phyloP scores from a whole-genome alignment of 2,113 vertebrate genomes.

The Charina bottae region DNA sequence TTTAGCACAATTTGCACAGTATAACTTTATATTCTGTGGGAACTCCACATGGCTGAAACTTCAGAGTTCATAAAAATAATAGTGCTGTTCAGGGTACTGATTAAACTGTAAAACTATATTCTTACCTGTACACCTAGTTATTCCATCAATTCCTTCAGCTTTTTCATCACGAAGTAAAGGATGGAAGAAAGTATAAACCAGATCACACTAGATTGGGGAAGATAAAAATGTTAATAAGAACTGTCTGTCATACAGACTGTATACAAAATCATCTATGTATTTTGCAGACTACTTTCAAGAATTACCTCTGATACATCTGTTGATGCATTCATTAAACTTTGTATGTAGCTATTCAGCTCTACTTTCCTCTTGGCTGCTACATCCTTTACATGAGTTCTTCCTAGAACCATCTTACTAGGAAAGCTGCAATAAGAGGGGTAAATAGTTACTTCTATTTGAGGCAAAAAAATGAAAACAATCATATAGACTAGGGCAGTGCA shows the following conservation, averaged over 20 bases:
- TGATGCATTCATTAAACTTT: slow-evolving; percentile 91
- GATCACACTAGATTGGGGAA: slow-evolving; percentile 86
- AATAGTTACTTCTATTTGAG: not conserved
- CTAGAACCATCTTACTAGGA: slow-evolving; percentile 94
- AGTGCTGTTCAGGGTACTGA: not conserved
- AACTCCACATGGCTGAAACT: not conserved
- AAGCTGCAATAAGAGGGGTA: slow-evolving; percentile 76
- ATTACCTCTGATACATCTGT: slow-evolving; percentile 91
- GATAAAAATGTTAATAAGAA: slow-evolving; percentile 63
- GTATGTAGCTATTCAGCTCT: slow-evolving; percentile 94
- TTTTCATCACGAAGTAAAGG: slow-evolving; percentile 94
- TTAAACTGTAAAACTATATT: not conserved
- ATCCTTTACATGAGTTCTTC: slow-evolving; percentile 96
- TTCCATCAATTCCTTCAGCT: slow-evolving; percentile 86
- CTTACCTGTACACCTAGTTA: slow-evolving; percentile 82
- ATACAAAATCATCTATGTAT: slow-evolving; percentile 20
- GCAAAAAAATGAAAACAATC: not conserved
- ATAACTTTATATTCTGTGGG: not conserved
- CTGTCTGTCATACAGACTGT: not conserved
- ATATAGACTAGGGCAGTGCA: not conserved
- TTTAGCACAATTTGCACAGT: not conserved
- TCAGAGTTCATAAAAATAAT: not conserved
- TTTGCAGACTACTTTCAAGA: slow-evolving; percentile 23
- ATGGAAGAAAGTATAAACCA: slow-evolving; percentile 98
- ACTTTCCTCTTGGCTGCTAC: slow-evolving; percentile 96